A percentile compares a stretch with the other conserved stretches of the same genome.
phyloP scores from a whole-genome alignment of 2,113 vertebrate species.

The Cochlearius cochlearius region DNA sequence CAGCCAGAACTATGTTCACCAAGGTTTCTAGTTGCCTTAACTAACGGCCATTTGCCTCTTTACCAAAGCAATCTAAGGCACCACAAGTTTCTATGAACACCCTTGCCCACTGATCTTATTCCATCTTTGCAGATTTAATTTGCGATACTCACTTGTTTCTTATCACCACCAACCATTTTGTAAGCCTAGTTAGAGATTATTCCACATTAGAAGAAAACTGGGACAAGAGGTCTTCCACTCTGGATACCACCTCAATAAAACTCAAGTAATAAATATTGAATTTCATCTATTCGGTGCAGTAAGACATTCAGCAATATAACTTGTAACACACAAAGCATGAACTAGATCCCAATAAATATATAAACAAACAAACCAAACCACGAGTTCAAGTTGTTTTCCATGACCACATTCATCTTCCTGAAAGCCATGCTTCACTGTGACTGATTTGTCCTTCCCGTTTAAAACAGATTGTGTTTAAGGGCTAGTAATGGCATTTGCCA shows the following conservation, averaged over 20 bases:
- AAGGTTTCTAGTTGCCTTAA: neutral
- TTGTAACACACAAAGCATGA: neutral
- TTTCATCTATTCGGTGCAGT: neutral
- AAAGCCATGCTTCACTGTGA: neutral
- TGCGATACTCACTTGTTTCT: neutral
- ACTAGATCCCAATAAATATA: neutral
- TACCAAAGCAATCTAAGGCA: neutral
- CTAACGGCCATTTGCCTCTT: neutral
- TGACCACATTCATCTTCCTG: neutral
- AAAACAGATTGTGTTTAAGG: neutral
- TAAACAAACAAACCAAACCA: neutral
- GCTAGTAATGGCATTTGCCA: neutral
- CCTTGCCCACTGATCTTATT: neutral
- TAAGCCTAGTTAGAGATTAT: neutral
- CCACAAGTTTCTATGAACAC: neutral
- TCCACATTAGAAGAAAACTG: neutral
- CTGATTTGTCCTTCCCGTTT: neutral
- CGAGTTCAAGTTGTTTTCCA: neutral
- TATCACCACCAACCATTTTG: neutral
- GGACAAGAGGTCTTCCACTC: neutral
- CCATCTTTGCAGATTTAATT: neutral
- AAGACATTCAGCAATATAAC: neutral
- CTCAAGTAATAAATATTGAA: neutral
- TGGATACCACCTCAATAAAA: neutral
- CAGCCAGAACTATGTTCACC: neutral